Percentiles rank a stretch among this genome's conserved stretches.
These are phyloP conservation scores for Platycheirus albimanus DNA, from an alignment of 2,888 invertebrate genomes.

Conservation along the genomic window DNA sequence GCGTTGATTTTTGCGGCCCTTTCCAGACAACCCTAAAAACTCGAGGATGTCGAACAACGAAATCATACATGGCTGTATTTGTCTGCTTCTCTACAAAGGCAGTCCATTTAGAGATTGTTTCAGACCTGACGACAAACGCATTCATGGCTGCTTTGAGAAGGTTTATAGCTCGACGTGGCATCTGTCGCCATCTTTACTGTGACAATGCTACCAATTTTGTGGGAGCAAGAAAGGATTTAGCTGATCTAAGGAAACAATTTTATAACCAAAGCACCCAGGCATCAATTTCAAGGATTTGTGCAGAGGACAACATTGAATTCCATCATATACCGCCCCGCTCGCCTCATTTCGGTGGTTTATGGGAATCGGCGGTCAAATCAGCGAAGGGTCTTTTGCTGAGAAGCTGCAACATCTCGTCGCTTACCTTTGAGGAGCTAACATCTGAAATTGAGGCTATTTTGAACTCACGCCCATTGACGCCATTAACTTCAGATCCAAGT, in stretches of 20 bases:
- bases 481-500: constrained; percentile 32
- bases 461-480: constrained; percentile 34
- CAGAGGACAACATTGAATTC: constrained; percentile 23
- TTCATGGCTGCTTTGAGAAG: constrained; percentile 45
- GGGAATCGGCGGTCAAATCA: constrained; percentile 30
- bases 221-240: constrained; percentile 20
- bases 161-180: constrained; percentile 41
- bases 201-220: constrained; percentile 54
- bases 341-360: constrained; percentile 30
- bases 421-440: constrained; percentile 36
- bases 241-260: constrained; percentile 26
- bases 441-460: constrained; percentile 31
- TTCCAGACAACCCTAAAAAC: background rate
- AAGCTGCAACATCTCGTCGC: background rate
- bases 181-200: constrained; percentile 36
- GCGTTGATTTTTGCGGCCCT: constrained; percentile 53
- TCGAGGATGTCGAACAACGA: constrained; percentile 17
- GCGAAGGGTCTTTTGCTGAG: constrained; percentile 21
- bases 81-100: constrained; percentile 54
- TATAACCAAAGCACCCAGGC: constrained; percentile 11
- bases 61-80: constrained; percentile 55
- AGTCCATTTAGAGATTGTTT: constrained; percentile 68
- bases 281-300: constrained; percentile 8
- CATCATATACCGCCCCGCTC: constrained; percentile 31
- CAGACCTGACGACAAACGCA: constrained; percentile 53